Evolutionary conservation across 2,888 invertebrate genomes (phyloP).

Genomic region (Lordiphosa andalusiaca): DNA sequence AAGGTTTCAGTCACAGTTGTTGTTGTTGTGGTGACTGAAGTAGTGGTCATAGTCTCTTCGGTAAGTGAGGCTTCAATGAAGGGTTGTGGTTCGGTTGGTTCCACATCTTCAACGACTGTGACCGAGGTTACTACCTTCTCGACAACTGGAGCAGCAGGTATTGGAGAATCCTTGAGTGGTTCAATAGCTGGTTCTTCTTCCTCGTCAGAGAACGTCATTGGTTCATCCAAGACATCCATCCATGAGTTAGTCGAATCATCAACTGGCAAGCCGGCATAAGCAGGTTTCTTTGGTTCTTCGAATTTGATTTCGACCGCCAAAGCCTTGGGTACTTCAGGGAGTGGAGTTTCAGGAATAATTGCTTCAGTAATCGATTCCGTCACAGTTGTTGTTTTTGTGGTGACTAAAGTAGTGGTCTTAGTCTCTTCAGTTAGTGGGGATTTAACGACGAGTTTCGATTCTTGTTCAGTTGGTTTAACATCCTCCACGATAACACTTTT

Average conservation of each 20-base stretch:
- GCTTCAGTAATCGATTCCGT: constrained; percentile 10
- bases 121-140: neutral
- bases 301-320: no score
- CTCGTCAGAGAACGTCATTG: constrained; percentile 64
- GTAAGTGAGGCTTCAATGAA: neutral
- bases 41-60: constrained; percentile 5
- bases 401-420: constrained; percentile 18
- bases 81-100: constrained; percentile 6
- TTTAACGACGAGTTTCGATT: constrained; percentile 3
- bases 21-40: constrained; percentile 27
- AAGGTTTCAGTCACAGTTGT: constrained; percentile 19
- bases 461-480: constrained; percentile 1
- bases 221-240: constrained; percentile 76
- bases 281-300: constrained; percentile 30
- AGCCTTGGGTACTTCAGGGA: no score
- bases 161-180: neutral
- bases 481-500: neutral
- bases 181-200: constrained; percentile 27
- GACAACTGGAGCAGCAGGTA: neutral
- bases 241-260: constrained; percentile 41
- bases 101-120: neutral
- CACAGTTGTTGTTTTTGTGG: constrained; percentile 13
- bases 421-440: constrained; percentile 5
- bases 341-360: no score
- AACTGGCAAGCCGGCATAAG: constrained; percentile 57